Percentiles rank a stretch among this genome's conserved stretches.
Evolutionary conservation across 2,888 invertebrate species (phyloP).

Genomic region (Folsomia candida): DNA sequence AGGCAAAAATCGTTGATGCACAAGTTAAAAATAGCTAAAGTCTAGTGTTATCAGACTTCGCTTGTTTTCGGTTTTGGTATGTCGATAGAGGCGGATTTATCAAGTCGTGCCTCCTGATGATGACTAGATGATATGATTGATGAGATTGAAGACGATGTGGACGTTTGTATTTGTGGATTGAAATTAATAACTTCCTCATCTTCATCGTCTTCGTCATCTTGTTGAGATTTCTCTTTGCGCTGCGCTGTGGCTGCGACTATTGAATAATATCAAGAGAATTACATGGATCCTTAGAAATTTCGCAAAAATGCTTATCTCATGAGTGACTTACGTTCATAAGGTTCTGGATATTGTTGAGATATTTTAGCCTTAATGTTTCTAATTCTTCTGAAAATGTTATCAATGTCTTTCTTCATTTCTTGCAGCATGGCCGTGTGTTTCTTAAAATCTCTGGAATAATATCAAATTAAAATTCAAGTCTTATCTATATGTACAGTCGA

Average conservation of each 20-base stretch:
- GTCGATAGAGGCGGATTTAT: conserved; percentile 43
- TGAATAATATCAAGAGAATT: background rate
- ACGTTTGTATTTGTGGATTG: no score
- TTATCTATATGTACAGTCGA: no score
- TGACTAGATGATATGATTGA: conserved; percentile 14
- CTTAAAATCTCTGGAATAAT: conserved; percentile 84
- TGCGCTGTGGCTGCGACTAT: conserved; percentile 44
- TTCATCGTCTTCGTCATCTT: conserved; percentile 51
- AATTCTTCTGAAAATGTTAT: conserved; percentile 90
- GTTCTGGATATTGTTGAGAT: conserved; percentile 55
- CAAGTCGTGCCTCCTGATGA: conserved; percentile 35
- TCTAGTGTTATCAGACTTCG: background rate
- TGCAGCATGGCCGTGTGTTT: conserved; percentile 80
- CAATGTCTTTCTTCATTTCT: conserved; percentile 92
- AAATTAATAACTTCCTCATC: no score
- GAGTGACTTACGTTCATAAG: conserved; percentile 57
- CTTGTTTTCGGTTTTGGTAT: no score
- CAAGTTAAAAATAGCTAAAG: no score
- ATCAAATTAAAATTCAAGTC: no score
- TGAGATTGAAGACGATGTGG: conserved; percentile 8
- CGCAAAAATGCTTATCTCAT: background rate
- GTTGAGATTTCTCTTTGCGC: conserved; percentile 52
- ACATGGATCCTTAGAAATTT: no score
- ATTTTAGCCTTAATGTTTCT: conserved; percentile 77
- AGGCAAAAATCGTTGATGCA: no score